These are phyloP conservation scores for Apodemus sylvaticus DNA, from an alignment of 2,113 vertebrate genomes.

Conservation along the genomic window DNA sequence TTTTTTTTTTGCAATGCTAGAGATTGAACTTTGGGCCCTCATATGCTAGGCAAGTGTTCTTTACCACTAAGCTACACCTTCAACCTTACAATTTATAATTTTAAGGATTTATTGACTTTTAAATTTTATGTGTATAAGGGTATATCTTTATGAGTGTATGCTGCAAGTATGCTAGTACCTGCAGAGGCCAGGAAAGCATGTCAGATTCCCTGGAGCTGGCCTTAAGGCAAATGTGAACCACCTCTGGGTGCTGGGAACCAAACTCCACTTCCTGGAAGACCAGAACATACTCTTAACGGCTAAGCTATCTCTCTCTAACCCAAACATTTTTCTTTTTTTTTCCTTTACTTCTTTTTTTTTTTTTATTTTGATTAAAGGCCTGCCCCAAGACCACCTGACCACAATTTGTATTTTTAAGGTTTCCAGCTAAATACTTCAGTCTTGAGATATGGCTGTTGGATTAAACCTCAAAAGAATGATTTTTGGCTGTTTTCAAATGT, in stretches of 20 bases:
- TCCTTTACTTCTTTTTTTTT: neutral
- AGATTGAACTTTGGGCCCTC: neutral
- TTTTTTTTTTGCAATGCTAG: neutral
- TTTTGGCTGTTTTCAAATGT: conserved; percentile 53
- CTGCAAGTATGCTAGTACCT: too few relatives aligned
- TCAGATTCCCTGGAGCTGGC: neutral
- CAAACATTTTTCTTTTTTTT: neutral
- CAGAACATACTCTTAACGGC: neutral
- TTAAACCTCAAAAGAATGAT: conserved; percentile 38
- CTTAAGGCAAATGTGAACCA: neutral
- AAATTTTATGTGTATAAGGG: neutral
- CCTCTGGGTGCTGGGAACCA: too few relatives aligned
- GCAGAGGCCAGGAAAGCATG: neutral
- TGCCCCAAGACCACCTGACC: neutral
- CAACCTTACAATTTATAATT: neutral
- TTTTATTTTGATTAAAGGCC: neutral
- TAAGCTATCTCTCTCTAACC: neutral
- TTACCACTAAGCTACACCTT: neutral
- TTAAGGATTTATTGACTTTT: neutral
- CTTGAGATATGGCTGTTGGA: conserved; percentile 23
- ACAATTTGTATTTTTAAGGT: neutral
- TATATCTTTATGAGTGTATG: neutral
- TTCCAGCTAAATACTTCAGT: conserved; percentile 31
- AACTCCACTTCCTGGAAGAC: neutral
- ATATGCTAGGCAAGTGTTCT: neutral